phyloP scores from a whole-genome alignment of 1,140 invertebrate genomes.

The Brachionus plicatilis region DNA sequence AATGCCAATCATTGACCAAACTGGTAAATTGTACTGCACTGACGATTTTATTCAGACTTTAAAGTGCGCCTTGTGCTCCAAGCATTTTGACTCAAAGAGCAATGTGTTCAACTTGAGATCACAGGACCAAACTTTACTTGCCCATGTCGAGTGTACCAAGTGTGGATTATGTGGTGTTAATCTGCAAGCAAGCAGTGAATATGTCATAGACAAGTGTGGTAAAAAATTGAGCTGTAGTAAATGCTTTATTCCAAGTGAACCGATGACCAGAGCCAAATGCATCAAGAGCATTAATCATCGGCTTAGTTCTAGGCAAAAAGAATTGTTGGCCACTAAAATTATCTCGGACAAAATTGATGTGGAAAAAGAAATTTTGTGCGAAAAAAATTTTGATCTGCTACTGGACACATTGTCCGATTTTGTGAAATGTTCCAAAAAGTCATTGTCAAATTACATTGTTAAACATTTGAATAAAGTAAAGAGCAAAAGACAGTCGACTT shows the following conservation, averaged over 20 bases:
- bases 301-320: conserved; percentile 30
- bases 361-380: neutral
- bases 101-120: neutral
- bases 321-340: neutral
- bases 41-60: neutral
- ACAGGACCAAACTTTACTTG: neutral
- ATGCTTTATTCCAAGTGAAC: neutral
- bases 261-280: neutral
- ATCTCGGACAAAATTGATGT: neutral
- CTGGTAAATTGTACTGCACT: neutral
- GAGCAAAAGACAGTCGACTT: neutral
- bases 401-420: neutral
- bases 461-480: conserved; percentile 6
- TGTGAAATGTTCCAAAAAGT: conserved; percentile 37
- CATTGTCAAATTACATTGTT: neutral
- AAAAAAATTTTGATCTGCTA: neutral
- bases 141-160: neutral
- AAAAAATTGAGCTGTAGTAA: neutral
- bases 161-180: neutral
- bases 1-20: neutral
- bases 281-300: neutral
- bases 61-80: neutral
- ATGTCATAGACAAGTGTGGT: neutral
- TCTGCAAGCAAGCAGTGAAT: neutral
- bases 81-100: neutral